Evolutionary conservation across 2,888 invertebrate species (phyloP), one percentile per base, ranked within the genome.

Genomic region (Metellina segmentata): DNA sequence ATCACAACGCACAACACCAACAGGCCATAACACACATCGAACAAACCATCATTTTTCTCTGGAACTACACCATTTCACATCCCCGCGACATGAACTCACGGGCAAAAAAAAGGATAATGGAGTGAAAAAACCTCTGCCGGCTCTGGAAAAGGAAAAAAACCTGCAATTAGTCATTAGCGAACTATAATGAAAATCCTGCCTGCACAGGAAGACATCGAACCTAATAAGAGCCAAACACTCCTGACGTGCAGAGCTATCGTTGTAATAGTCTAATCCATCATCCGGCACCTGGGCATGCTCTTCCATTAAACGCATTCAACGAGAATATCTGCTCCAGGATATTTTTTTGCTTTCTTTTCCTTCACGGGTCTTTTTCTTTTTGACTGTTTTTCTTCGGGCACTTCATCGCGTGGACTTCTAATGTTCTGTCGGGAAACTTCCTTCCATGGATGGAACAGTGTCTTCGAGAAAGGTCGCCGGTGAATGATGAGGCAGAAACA

Each of bases 271-370:
- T 72, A 82, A 82, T 82, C 82, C 71, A 82, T 82, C 71, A 72
- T 51, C 11, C 11, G 19, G n/a, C 82, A 82, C 82, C 82, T 82
- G 82, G 52, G 11, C 13, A n/a, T 51, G 13, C 8, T 52, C 51
- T 53, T 82, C 82, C 51, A 71, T 82, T 82, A 82, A 82, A 51
- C 51, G 49, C 51, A 72, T 82, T 82, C 82, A 82, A 71, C 71
- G 71, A 19, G 49, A 71, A 82, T 71, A 82, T 82, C 70, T 51
- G 34, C 7, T 53, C 34, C 13, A 69, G 49, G 19, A 19, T 72
- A 51, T 70, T 72, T 61, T 71, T 71, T 34, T 34, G 1, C 4
- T 82, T n/a, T 20, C 9, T 34, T 16, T 8, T 20, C 53, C 13
- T 19, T 61, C 13, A 8, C 11, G 13, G 19, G 11, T 79, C 34